Evolutionary conservation across 2,113 vertebrate species (phyloP).

Genomic region (Lophura nycthemera): DNA sequence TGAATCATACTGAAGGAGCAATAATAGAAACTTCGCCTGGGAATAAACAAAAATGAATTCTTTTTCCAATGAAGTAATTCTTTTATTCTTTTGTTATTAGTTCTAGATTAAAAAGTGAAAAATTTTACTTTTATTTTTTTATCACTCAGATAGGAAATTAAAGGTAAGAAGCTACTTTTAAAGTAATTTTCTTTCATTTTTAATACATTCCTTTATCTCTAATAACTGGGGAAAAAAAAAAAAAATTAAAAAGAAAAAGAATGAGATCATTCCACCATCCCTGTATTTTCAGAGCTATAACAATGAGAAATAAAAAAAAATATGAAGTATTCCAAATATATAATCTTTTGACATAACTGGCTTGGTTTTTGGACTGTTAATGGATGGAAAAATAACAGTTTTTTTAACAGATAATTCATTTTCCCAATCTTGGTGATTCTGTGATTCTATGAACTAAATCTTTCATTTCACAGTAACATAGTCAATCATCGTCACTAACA

Average conservation of each 20-base stretch:
- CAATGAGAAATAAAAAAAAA: background rate
- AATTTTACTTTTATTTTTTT: background rate
- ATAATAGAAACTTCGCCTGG: background rate
- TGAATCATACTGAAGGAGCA: background rate
- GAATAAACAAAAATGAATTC: background rate
- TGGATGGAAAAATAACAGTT: background rate
- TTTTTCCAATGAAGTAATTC: background rate
- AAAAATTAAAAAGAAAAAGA: background rate
- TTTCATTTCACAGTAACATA: background rate
- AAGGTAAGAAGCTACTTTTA: background rate
- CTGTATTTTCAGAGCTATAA: background rate
- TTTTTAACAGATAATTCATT: background rate
- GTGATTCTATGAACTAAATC: background rate
- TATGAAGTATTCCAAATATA: background rate
- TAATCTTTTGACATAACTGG: background rate
- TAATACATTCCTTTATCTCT: background rate
- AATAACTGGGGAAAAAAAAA: fast-evolving
- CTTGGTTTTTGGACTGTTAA: background rate
- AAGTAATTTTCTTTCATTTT: background rate
- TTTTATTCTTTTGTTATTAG: background rate
- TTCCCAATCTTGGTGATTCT: too few relatives aligned
- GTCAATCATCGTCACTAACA: background rate
- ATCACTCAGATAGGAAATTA: background rate
- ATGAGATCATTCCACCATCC: fast-evolving
- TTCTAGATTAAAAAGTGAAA: background rate